Evolutionary conservation across 1,140 invertebrate genomes (phyloP), one percentile per base, ranked within the genome.

Genomic region (Akabosia matsudoensis): DNA sequence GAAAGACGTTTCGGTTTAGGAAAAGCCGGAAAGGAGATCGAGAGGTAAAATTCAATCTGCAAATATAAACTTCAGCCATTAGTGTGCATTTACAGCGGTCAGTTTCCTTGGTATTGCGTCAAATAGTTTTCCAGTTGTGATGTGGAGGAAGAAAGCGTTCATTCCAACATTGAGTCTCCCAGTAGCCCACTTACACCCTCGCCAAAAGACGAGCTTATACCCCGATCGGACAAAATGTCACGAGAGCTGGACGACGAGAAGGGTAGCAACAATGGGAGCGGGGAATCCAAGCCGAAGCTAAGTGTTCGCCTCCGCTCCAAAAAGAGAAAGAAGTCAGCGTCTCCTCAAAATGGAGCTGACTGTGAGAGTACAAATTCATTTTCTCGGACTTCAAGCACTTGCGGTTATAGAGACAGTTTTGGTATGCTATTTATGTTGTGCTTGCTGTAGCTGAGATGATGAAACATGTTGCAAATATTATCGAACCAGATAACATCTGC

Each of bases 1-100:
- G 96, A 78, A 96, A 94, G 86, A 97, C 95, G 0, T 97, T 97
- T 86, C 90, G 95, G 76, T 90, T 94, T 70, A 88, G 92, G 82
- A 92, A 92, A 84, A 94, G 92, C 84, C 88, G 92, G 79, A 89
- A 86, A 82, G 83, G 86, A 56, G 86, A 86, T 70, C 81, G 86
- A 76, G 86, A 88, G 82, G 87, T 88, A 83, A 56, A 28, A 45
- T 18, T 45, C 37, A 45, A 45, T 45, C n/a, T n/a, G 22, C 33
- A 22, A 77, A 28, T 28, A 33, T 77, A n/a, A 70, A 75, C 28
- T 33, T 34, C 22, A n/a, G n/a, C n/a, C n/a, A n/a, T n/a, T n/a
- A n/a, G n/a, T n/a, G n/a, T n/a, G n/a, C n/a, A n/a, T n/a, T n/a
- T n/a, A n/a, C n/a, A n/a, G n/a, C n/a, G n/a, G n/a, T n/a, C n/a